Evolutionary conservation across 2,797 vertebrate genomes (phyloP), one percentile per base, ranked within the genome.

Genomic region (Hephaestus fuliginosus): DNA sequence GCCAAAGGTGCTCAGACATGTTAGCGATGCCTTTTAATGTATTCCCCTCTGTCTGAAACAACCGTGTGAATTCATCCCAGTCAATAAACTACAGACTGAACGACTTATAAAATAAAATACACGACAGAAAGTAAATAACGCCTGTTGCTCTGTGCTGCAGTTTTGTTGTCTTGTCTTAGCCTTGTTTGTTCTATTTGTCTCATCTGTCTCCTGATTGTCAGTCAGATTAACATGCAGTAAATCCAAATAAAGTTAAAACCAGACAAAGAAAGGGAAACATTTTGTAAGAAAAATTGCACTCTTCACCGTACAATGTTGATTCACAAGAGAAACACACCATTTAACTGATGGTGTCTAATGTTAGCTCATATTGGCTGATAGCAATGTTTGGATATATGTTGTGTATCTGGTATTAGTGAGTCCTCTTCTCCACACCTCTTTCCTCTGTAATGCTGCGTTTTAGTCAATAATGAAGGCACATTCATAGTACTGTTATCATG

Each of bases 401-500:
- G n/a, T 39, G 25, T 7, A 60, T 1, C 36, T 39, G 33, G 20
- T 17, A 11, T 3, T 17, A 7, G 14, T 30, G 17, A 49, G 44
- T 30, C 10, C 13, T 60, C 20, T 33, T 30, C 33, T 17, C 43
- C 30, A 33, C 30, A 33, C 30, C 30, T 33, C 3, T 33, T 33
- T 10, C 33, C 28, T 41, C 33, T 33, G 15, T 52, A 20, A 30
- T 3, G 2, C 61, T 33, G 25, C 28, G 7, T 60, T 67, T 62
- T 8, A 0, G 33, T 58, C 56, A 3, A 14, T 30, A 62, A 55
- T 63, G n/a, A 63, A 62, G 49, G 22, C 20, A 20, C 61, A 62
- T 69, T 64, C 46, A 14, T 5, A 60, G 20, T 67, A 13, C 28
- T 28, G 36, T 67, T 73, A 67, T 67, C 57, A 51, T 44, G 60